Percentiles rank a stretch among this genome's conserved stretches.
These are phyloP conservation scores for Equus quagga DNA, from an alignment of 2,113 vertebrate genomes.

Conservation along the genomic window DNA sequence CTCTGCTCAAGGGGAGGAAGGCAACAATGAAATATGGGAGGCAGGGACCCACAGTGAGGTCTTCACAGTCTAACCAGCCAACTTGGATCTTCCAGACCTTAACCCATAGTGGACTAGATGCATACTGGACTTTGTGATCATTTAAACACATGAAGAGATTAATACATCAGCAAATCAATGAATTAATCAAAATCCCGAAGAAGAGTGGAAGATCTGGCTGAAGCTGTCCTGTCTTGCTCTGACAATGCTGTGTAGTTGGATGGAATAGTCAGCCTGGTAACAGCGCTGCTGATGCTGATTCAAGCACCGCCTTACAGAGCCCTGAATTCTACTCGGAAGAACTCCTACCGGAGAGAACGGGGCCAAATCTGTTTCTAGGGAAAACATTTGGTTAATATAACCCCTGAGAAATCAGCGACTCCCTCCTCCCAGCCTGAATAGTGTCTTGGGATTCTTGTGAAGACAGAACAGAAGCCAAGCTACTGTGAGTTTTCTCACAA, in stretches of 20 bases:
- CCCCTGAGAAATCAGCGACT: neutral
- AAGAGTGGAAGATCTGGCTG: neutral
- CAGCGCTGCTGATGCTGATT: neutral
- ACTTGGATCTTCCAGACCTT: neutral
- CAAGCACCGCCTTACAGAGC: neutral
- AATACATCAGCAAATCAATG: neutral
- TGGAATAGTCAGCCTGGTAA: neutral
- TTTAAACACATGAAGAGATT: neutral
- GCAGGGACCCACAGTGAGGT: neutral
- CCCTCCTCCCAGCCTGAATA: neutral
- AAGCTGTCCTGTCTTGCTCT: neutral
- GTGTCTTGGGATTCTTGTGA: neutral
- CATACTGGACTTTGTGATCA: neutral
- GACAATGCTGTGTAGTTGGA: neutral
- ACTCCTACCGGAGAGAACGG: neutral
- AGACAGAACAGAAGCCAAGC: neutral
- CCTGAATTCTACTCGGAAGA: neutral
- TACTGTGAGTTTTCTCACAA: neutral
- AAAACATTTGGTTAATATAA: constrained; percentile 49
- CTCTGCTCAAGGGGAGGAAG: neutral
- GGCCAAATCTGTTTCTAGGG: neutral
- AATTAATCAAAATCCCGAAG: neutral
- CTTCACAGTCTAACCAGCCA: too few relatives aligned
- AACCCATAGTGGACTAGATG: neutral
- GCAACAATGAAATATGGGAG: neutral